Evolutionary conservation across 2,888 invertebrate species (phyloP), one percentile per base, ranked within the genome.

Genomic region (Euplexia lucipara): DNA sequence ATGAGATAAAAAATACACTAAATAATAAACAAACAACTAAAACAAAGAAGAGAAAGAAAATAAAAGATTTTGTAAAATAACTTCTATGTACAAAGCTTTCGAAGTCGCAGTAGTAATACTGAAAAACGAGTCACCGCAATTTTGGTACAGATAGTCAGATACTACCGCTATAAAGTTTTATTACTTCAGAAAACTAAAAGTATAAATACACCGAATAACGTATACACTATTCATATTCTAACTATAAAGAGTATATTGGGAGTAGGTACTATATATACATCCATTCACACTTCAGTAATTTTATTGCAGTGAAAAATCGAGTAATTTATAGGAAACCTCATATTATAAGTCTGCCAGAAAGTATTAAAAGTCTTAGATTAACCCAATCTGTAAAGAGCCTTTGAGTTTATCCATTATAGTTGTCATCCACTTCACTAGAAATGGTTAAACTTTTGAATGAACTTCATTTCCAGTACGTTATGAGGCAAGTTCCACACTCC

Each of bases 11-110:
- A 18, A 62, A 44, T 20, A 63, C 14, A 49, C 61, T 42, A 48
- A 63, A 34, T 56, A 54, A 35, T 35, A n/a, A 44, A 67, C 42
- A 60, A 54, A 42, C 32, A 58, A 67, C 39, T 54, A 49, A 70
- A 81, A 48, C 48, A 20, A 74, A 78, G 39, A 67, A 44, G 18
- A 54, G 47, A 20, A 14, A 47, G 4, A 26, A 64, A 59, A 56
- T 12, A 30, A 44, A 44, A 45, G 8, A 41, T 47, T 22, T 54
- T 22, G 20, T 51, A 48, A 66, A 61, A 51, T 20, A 64, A 66
- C n/a, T 42, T 64, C 65, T 66, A 61, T 22, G 65, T 39, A 80
- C 37, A 66, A 78, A 80, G 73, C 81, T 52, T 61, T 63, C 30
- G 37, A 62, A 61, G 58, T 42, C n/a, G 5, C 39, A 56, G 41